Evolutionary conservation across 64 coral and sea anemone genomes (phyloP), one percentile per base, ranked within the genome.

Genomic region (Stylophora pistillata): DNA sequence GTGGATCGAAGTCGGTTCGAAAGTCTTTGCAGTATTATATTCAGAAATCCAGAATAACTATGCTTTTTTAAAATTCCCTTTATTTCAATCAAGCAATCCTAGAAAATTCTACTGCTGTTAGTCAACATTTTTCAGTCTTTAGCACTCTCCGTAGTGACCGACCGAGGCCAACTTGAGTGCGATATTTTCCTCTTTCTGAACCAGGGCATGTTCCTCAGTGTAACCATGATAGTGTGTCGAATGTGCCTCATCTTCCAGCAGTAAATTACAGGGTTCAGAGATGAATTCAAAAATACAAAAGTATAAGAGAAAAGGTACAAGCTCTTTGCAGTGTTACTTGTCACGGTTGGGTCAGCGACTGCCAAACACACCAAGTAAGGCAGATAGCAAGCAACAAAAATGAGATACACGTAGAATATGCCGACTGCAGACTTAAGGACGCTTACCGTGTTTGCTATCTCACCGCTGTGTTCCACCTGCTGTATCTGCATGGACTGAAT

Each of bases 181-280:
- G 37, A 47, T 9, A 60, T 12, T 3, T n/a, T n/a, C n/a, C 64
- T 21, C n/a, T 68, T 68, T 68, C 64, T 9, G 21, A 25, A 5
- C 64, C 64, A n/a, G 10, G 10, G 10, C 64, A 68, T 68, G 64
- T 68, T 68, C 64, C 64, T 5, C 21, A 68, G 64, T n/a, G 25
- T n/a, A 21, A 25, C 1, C 7, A 28, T 68, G 64, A 68, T 9
- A n/a, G 64, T 10, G 21, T 68, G 64, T 68, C 64, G 20, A 10
- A 68, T 68, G 64, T 68, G 20, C 25, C 64, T 68, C 64, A 68
- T 68, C n/a, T n/a, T 68, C 64, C 64, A 68, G 23, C 64, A 68
- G 64, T 68, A 68, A 68, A 68, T 68, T 68, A 68, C 21, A 68
- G 64, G 64, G 10, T 68, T 68, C n/a, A 68, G 26, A n/a, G 64